phyloP scores from a whole-genome alignment of 2,888 invertebrate genomes.

The Bruchidius siliquastri region DNA sequence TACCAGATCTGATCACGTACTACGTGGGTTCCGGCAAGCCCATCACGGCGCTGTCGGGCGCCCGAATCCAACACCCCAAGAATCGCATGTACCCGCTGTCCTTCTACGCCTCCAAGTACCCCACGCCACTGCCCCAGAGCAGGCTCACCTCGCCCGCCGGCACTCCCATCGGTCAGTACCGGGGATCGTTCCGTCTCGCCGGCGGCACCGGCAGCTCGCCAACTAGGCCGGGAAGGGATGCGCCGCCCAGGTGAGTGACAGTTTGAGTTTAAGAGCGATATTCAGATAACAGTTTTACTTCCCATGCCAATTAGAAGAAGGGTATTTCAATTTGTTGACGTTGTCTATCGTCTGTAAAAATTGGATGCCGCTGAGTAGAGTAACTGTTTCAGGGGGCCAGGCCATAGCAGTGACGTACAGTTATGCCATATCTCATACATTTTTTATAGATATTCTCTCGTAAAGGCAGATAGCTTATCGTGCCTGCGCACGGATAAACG shows the following conservation, averaged over 20 bases:
- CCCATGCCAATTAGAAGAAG: no score
- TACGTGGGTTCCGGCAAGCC: conserved; percentile 83
- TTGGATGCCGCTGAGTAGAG: no score
- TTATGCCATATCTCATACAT: no score
- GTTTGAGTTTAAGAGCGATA: no score
- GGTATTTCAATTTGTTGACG: no score
- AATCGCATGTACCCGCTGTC: conserved; percentile 76
- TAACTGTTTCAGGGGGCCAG: no score
- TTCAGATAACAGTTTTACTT: conserved; percentile 22
- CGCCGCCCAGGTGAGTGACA: conserved; percentile 36
- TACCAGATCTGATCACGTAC: conserved; percentile 88
- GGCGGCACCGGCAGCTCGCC: conserved; percentile 51
- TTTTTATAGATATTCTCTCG: no score
- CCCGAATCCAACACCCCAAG: conserved; percentile 79
- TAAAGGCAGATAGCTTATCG: no score
- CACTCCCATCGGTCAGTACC: conserved; percentile 44
- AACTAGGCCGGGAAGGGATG: conserved; percentile 50
- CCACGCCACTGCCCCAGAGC: conserved; percentile 51
- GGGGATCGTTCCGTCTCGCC: conserved; percentile 47
- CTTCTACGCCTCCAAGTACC: conserved; percentile 63
- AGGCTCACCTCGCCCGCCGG: conserved; percentile 45
- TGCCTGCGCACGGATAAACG: no score
- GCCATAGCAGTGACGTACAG: no score
- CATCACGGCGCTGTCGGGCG: conserved; percentile 84
- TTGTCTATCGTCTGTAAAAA: no score